These are phyloP conservation scores for Amiota minor DNA, from an alignment of 2,888 invertebrate species.

Conservation along the genomic window DNA sequence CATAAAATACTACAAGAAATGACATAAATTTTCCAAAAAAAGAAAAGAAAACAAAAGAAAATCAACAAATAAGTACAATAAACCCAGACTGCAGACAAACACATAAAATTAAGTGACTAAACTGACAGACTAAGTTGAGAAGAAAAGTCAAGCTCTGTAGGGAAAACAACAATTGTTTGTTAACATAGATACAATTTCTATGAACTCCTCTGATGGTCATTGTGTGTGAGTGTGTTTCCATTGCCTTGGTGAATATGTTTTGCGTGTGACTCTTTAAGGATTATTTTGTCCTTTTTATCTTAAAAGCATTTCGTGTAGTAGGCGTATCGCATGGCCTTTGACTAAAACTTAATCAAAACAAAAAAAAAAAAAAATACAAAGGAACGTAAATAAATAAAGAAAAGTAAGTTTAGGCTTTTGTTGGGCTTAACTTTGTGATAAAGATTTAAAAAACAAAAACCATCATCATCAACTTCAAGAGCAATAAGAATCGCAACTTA, in stretches of 20 bases:
- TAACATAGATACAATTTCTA: no score
- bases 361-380: background rate
- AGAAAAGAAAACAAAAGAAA: conserved; percentile 38
- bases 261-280: no score
- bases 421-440: background rate
- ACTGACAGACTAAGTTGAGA: no score
- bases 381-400: conserved; percentile 39
- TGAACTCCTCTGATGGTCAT: no score
- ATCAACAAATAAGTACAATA: conserved; percentile 30
- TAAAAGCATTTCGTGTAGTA: background rate
- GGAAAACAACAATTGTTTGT: no score
- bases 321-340: conserved; percentile 46
- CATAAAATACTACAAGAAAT: conserved; percentile 43
- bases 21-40: conserved; percentile 47
- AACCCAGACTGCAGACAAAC: background rate
- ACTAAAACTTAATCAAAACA: conserved; percentile 31
- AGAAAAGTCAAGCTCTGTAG: no score
- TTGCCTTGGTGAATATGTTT: no score
- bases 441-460: background rate
- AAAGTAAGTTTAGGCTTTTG: conserved; percentile 13
- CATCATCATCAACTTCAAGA: no score
- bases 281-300: no score
- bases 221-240: no score
- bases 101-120: background rate
- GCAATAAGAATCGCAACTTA: no score